phyloP scores from a whole-genome alignment of 2,797 vertebrate species.

The Halcyon leucocephala region DNA sequence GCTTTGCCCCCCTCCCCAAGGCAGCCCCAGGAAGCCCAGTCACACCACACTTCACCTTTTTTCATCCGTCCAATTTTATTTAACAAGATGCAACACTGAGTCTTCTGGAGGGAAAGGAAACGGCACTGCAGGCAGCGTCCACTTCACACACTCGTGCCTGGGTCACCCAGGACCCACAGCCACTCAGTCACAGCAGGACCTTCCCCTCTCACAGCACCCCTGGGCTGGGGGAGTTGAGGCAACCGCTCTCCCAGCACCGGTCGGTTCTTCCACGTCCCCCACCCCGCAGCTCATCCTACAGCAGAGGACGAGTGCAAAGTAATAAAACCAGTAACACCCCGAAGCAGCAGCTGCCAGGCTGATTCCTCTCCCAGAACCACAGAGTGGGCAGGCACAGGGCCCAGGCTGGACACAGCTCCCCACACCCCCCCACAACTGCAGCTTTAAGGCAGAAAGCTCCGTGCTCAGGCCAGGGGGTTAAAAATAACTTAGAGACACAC shows the following conservation, averaged over 20 bases:
- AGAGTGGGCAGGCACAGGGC: rapidly evolving
- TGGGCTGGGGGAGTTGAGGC: not conserved
- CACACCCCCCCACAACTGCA: not conserved
- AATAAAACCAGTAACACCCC: not conserved
- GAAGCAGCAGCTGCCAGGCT: not conserved
- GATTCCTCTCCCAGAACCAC: not conserved
- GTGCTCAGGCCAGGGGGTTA: not conserved
- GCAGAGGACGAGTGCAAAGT: conserved; percentile 30
- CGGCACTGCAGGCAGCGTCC: not conserved
- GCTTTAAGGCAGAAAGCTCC: conserved; percentile 42
- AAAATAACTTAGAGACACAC: conserved; percentile 65
- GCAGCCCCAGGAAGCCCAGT: not conserved
- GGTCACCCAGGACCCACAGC: not conserved
- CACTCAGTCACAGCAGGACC: not conserved
- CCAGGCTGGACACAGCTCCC: not conserved
- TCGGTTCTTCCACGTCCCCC: not conserved
- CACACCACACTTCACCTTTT: not conserved
- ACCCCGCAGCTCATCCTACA: not conserved
- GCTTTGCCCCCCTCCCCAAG: not conserved
- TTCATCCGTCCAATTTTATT: conserved; percentile 46
- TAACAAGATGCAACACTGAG: not conserved
- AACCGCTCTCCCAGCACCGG: rapidly evolving
- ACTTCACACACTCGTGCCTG: rapidly evolving
- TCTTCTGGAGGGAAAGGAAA: not conserved
- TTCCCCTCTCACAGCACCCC: not conserved